Conservation (phyloP, 2,113 vertebrate species). For the Nesoenas mayeri region DNA sequence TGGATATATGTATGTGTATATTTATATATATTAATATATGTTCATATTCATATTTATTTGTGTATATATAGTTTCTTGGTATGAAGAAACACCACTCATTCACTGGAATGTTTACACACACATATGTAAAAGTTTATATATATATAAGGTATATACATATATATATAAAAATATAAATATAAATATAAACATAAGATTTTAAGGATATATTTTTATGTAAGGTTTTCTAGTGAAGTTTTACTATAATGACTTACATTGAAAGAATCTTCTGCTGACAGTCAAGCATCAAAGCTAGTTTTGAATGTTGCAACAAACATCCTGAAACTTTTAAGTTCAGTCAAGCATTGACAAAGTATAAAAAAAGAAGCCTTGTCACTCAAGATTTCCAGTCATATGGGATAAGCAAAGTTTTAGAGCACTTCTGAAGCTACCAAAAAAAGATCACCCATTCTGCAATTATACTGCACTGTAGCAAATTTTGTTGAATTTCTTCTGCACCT, state of each 20-base stretch:
- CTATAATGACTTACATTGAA: neutral
- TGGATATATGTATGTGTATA: rapidly evolving
- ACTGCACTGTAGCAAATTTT: neutral
- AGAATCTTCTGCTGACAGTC: constrained; percentile 21
- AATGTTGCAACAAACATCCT: neutral
- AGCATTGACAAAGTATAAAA: constrained; percentile 7
- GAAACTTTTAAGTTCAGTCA: constrained; percentile 37
- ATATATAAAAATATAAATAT: no score
- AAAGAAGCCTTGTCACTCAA: neutral
- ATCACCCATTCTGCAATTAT: neutral
- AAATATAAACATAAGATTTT: neutral
- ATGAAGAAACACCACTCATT: neutral
- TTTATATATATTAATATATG: neutral
- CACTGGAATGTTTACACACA: neutral
- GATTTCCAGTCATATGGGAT: neutral
- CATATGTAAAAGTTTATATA: neutral
- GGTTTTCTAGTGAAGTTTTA: neutral
- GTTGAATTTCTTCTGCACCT: neutral
- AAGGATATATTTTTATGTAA: neutral
- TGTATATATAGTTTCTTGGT: neutral
- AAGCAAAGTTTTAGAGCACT: neutral
- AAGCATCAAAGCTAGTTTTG: constrained; percentile 30
- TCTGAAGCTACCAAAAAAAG: neutral
- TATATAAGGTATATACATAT: neutral
- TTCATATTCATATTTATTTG: neutral